Conservation (phyloP, 2,888 invertebrate species). For the Perizoma flavofasciatum region DNA sequence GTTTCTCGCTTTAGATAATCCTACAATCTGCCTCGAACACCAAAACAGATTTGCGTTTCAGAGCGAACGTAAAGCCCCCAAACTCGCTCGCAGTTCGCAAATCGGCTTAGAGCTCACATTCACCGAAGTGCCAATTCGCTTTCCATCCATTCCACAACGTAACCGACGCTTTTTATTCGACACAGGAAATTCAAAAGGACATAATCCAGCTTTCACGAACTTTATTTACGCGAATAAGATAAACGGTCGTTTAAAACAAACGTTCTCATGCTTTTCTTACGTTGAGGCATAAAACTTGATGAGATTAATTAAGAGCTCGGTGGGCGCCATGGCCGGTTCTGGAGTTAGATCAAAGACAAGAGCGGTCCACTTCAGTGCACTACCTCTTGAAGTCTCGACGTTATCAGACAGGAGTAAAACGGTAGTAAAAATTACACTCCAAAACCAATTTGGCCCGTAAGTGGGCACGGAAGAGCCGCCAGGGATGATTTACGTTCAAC, state of each 20-base stretch:
- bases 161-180: conserved; percentile 45
- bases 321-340: conserved; percentile 50
- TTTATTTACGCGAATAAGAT: conserved; percentile 67
- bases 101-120: conserved; percentile 68
- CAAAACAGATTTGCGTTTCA: conserved; percentile 53
- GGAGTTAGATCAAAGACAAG: conserved; percentile 71
- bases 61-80: conserved; percentile 58
- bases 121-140: conserved; percentile 54
- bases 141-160: conserved; percentile 35
- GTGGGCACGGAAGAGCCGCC: conserved; percentile 59
- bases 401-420: conserved; percentile 74
- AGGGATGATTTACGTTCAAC: conserved; percentile 53
- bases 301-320: conserved; percentile 51
- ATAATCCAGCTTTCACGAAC: conserved; percentile 67
- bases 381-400: conserved; percentile 55
- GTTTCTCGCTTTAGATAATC: too few relatives aligned
- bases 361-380: conserved; percentile 64
- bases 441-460: conserved; percentile 63
- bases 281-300: conserved; percentile 62
- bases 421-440: conserved; percentile 79
- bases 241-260: conserved; percentile 59
- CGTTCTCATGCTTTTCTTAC: conserved; percentile 60
- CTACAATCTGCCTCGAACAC: too few relatives aligned
- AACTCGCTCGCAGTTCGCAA: conserved; percentile 59
- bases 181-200: conserved; percentile 58